Evolutionary conservation across 2,888 invertebrate species (phyloP), one percentile per base, ranked within the genome.

Genomic region (Bibio marci): DNA sequence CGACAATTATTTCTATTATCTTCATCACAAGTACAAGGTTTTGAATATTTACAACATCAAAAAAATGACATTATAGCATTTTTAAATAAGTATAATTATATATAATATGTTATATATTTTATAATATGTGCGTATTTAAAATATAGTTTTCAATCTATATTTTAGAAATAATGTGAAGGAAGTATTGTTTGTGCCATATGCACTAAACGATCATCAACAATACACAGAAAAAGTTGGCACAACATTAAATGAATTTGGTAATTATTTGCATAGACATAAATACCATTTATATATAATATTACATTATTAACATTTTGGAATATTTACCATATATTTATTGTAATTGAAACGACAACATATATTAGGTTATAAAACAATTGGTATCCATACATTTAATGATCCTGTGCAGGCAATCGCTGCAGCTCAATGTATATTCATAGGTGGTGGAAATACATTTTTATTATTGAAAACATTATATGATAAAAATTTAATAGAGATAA

Each of bases 361-460:
- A 6, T 13, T 40, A 65, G 67, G 71, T 18, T 73, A 70, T 50
- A 54, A 65, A 41, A 69, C 81, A 2, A 67, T 67, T 42, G 73
- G 82, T 10, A 64, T 83, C 33, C 82, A 85, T 53, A 65, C 66
- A 18, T 62, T 61, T 42, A 43, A 63, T 8, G 64, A 76, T 55
- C 71, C 73, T 13, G 51, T 59, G 5, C 55, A 63, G 39, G 75
- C 76, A 15, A 60, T 81, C 1, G 57, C 64, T 37, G 55, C 62
- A 17, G 74, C 80, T 0, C 65, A 80, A 58, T 77, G 78, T 22
- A 71, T 85, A 47, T 83, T 79, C 57, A 59, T 85, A 27, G 85
- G 83, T 8, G 85, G 85, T 35, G 85, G 85, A 33, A 86, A 86
- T 53, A 82, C 83, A 17, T 86, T 85, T 57, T 63, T 74, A 14